These are phyloP conservation scores for Apaloderma vittatum DNA, from an alignment of 2,113 vertebrate species.

Conservation along the genomic window DNA sequence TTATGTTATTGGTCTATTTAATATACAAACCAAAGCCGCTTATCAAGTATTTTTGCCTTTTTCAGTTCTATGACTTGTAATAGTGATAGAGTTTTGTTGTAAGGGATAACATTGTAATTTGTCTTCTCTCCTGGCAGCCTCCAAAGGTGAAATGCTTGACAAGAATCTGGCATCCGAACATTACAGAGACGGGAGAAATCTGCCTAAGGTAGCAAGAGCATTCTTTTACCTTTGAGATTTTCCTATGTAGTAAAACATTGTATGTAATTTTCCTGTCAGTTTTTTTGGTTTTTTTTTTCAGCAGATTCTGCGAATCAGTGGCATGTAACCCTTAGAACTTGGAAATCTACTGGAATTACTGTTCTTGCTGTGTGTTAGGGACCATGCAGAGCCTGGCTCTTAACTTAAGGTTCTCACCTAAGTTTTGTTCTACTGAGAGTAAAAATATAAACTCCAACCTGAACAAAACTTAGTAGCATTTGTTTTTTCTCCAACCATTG, in stretches of 20 bases:
- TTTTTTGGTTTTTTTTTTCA: neutral
- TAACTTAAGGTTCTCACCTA: neutral
- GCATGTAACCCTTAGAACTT: neutral
- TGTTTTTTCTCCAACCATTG: neutral
- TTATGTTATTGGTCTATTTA: rapidly evolving
- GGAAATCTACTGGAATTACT: neutral
- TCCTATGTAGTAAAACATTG: neutral
- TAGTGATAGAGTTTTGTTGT: neutral
- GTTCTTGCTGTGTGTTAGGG: neutral
- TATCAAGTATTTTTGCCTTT: neutral
- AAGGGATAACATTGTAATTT: neutral
- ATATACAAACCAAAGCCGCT: neutral
- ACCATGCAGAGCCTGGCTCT: neutral
- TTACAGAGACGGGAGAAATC: constrained; percentile 96
- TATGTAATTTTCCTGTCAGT: neutral
- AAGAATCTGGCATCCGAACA: constrained; percentile 99
- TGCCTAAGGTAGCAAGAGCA: constrained; percentile 89
- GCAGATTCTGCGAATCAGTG: neutral
- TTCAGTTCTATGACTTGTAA: neutral
- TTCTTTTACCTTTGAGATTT: neutral
- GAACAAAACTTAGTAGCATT: neutral
- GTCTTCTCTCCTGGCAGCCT: constrained; percentile 83
- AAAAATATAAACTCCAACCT: neutral
- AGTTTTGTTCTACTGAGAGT: neutral
- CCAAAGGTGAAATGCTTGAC: constrained; percentile 97